phyloP scores from a whole-genome alignment of 2,888 invertebrate genomes.

The Mamestra brassicae region DNA sequence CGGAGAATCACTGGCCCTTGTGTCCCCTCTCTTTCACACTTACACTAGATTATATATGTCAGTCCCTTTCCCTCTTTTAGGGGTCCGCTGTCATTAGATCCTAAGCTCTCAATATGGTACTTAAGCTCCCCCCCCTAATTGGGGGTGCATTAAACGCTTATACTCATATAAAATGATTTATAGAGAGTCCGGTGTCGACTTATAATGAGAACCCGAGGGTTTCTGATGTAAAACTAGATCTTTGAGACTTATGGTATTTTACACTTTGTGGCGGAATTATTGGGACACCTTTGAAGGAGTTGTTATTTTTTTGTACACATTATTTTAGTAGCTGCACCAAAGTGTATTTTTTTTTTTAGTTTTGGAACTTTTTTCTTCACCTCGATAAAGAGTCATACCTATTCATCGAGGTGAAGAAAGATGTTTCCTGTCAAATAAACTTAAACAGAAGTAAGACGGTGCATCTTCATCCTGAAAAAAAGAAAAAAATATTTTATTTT shows the following conservation, averaged over 20 bases:
- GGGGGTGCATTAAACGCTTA: conserved; percentile 82
- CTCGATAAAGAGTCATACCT: too few relatives aligned
- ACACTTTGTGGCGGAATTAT: not conserved
- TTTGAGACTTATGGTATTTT: conserved; percentile 32
- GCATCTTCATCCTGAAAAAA: too few relatives aligned
- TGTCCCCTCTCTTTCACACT: conserved; percentile 35
- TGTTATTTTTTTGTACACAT: not conserved
- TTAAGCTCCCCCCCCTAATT: conserved; percentile 78
- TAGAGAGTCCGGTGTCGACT: conserved; percentile 67
- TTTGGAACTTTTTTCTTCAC: too few relatives aligned
- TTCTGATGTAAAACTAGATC: conserved; percentile 42
- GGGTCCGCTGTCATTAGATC: conserved; percentile 64
- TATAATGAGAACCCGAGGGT: conserved; percentile 61
- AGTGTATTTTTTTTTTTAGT: too few relatives aligned
- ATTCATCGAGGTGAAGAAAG: too few relatives aligned
- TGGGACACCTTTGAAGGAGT: not conserved
- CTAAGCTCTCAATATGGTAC: conserved; percentile 72
- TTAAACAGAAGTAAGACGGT: too few relatives aligned
- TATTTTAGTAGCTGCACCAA: too few relatives aligned
- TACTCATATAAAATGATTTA: conserved; percentile 85
- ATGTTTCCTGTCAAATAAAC: too few relatives aligned
- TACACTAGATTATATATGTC: not conserved
- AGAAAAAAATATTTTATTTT: too few relatives aligned
- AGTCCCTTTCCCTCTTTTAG: conserved; percentile 49
- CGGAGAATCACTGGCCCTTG: conserved; percentile 53